These are phyloP conservation scores for Trinorchestia longiramus DNA, from an alignment of 1,140 invertebrate genomes.

Conservation along the genomic window DNA sequence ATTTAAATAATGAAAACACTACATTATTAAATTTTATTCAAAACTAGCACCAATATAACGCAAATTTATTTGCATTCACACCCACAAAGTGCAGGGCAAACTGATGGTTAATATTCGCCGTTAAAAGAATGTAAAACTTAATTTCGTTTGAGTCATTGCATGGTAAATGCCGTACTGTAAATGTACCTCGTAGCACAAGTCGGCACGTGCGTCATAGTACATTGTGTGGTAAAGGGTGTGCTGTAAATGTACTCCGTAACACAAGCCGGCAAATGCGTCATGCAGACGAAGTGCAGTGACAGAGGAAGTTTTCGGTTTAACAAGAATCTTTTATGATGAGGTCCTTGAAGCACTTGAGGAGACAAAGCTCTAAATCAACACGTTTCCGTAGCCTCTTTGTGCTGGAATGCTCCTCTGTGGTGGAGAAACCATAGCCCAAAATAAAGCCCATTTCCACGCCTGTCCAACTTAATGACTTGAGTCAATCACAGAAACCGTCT, in stretches of 20 bases:
- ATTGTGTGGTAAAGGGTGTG: not conserved
- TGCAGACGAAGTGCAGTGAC: not conserved
- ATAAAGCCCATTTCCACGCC: not conserved
- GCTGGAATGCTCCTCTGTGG: constrained; percentile 4
- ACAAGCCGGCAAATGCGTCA: not conserved
- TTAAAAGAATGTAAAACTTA: too few relatives aligned
- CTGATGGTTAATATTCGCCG: too few relatives aligned
- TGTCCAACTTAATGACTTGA: not conserved
- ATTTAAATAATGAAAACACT: too few relatives aligned
- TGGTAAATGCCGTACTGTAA: too few relatives aligned
- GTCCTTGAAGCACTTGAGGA: not conserved
- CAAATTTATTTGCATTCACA: too few relatives aligned
- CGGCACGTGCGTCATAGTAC: not conserved
- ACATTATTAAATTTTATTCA: too few relatives aligned
- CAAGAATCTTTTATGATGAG: not conserved
- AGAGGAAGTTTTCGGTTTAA: not conserved
- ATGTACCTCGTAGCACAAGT: not conserved
- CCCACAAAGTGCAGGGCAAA: too few relatives aligned
- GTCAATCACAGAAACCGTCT: not conserved
- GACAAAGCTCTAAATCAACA: not conserved
- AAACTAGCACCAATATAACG: too few relatives aligned
- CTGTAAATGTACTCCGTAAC: not conserved
- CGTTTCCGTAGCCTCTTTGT: not conserved
- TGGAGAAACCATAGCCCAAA: not conserved
- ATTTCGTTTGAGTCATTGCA: too few relatives aligned